Evolutionary conservation across 1,140 invertebrate species (phyloP).

Genomic region (Rhagoletis pomonella): DNA sequence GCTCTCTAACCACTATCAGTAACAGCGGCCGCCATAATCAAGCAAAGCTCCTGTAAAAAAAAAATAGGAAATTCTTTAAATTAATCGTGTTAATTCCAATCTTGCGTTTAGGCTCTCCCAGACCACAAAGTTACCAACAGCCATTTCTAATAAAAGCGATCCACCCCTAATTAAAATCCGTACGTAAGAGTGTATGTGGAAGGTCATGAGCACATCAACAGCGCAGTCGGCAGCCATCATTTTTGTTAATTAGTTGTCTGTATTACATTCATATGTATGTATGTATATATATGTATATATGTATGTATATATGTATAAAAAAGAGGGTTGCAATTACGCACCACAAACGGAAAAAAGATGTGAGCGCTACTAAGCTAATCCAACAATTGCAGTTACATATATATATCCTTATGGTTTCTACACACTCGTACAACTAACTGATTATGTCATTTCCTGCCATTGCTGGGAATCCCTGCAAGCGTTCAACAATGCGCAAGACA

Average conservation of each 20-base stretch:
- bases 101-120: background rate
- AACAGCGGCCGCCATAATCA: too few relatives aligned
- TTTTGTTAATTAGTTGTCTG: conserved; percentile 6
- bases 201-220: background rate
- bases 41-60: too few relatives aligned
- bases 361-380: background rate
- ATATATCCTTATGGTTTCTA: background rate
- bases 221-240: conserved; percentile 5
- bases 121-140: background rate
- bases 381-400: conserved; percentile 20
- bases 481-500: background rate
- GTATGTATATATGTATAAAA: background rate
- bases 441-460: conserved; percentile 49
- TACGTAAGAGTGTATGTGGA: background rate
- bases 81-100: too few relatives aligned
- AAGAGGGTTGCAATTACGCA: conserved; percentile 13
- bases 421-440: background rate
- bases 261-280: background rate
- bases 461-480: background rate
- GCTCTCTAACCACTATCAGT: too few relatives aligned
- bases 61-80: too few relatives aligned
- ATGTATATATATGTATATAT: background rate
- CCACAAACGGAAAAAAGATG: background rate
- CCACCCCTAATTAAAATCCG: background rate
- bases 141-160: background rate